Evolutionary conservation across 2,797 vertebrate species (phyloP), one percentile per base, ranked within the genome.

Genomic region (Danio aesculapii): DNA sequence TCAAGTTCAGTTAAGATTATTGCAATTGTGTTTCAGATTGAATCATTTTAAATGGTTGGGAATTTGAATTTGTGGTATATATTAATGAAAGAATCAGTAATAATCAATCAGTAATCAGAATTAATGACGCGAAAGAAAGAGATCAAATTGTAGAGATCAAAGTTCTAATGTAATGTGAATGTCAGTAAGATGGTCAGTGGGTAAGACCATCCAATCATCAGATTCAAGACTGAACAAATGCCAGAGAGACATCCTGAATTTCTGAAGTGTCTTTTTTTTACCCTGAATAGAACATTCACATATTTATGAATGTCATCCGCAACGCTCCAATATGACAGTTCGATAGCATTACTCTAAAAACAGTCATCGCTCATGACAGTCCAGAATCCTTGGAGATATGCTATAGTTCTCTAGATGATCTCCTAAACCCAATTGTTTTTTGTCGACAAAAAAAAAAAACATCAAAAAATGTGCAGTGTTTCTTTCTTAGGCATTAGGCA

Each of bases 71-170:
- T 3, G 1, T 30, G 1, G 30, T 30, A 79, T 59, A 61, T 52
- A 16, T 61, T 59, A 59, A 61, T 61, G 19, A 61, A 41, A 21
- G 1, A 78, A 58, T 69, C 11, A 66, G n/a, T 64, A 14, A 75
- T 30, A 17, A 39, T 67, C 52, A 59, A 68, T 39, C 21, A 64
- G 19, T 50, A 69, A 58, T 67, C 49, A 12, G 30, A 77, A 59
- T 9, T 7, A 17, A 75, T 59, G 50, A 16, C 49, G 52, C 44
- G 30, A 67, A 41, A 53, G 19, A 19, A 58, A 76, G 21, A 66
- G 17, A 66, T n/a, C n/a, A n/a, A n/a, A n/a, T n/a, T 8, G 41
- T 14, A 67, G 61, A 58, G 62, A 71, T 79, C 57, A 71, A 79
- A 71, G 44, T 69, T 69, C 14, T 59, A 12, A 69, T 77, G 64